phyloP scores from a whole-genome alignment of 2,888 invertebrate genomes.

The Orthonychiurus folsomi region DNA sequence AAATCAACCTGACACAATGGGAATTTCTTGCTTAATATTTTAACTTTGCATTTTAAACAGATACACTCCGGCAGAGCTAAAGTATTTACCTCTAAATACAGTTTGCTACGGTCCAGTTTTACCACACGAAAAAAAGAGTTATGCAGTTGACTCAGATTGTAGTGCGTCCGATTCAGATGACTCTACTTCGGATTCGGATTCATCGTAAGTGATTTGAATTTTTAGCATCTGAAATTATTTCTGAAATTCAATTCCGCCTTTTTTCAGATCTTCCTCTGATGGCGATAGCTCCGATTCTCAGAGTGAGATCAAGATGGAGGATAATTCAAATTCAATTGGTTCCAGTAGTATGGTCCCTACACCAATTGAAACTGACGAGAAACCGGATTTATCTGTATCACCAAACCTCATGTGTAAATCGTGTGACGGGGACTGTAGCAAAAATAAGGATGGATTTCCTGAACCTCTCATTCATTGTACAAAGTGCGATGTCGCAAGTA shows the following conservation, averaged over 20 bases:
- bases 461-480: conserved; percentile 55
- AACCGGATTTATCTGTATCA: too few relatives aligned
- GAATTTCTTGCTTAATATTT: background rate
- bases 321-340: too few relatives aligned
- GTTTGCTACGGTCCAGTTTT: conserved; percentile 59
- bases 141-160: conserved; percentile 49
- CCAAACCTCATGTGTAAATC: too few relatives aligned
- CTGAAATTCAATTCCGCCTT: too few relatives aligned
- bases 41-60: conserved; percentile 40
- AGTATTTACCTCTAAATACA: conserved; percentile 87
- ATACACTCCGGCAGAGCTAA: conserved; percentile 74
- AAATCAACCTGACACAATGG: background rate
- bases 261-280: too few relatives aligned
- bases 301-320: too few relatives aligned
- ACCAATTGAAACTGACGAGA: too few relatives aligned
- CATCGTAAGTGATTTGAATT: too few relatives aligned
- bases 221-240: too few relatives aligned
- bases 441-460: conserved; percentile 47
- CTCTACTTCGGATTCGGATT: conserved; percentile 44
- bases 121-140: too few relatives aligned
- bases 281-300: too few relatives aligned
- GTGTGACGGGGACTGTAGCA: conserved; percentile 45
- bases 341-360: too few relatives aligned
- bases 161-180: conserved; percentile 50
- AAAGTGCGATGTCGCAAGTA: conserved; percentile 47